These are phyloP conservation scores for Tiphia femorata DNA, from an alignment of 2,888 invertebrate species.

Conservation along the genomic window DNA sequence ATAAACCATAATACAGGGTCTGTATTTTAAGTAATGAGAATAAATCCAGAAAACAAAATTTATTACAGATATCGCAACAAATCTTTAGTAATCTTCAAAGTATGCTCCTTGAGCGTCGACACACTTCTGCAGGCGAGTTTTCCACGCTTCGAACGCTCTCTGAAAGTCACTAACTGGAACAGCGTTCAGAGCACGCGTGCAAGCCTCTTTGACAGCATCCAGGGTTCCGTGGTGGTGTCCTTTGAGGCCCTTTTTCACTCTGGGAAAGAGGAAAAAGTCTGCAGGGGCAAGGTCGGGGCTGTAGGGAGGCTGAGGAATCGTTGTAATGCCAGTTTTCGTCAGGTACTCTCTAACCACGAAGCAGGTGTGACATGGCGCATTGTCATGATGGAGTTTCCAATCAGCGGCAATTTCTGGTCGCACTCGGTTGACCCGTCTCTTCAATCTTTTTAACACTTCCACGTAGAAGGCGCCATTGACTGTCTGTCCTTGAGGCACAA, in stretches of 20 bases:
- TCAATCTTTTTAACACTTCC: neutral
- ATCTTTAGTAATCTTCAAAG: neutral
- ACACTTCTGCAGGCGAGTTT: neutral
- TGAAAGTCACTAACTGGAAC: too few species aligned
- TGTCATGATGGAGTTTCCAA: neutral
- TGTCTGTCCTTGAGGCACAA: neutral
- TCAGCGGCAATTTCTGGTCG: neutral
- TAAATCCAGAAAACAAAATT: too few species aligned
- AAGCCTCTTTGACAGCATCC: neutral
- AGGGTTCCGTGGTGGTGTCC: neutral
- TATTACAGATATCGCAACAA: too few species aligned
- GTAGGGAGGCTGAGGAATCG: neutral
- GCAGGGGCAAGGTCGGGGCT: neutral
- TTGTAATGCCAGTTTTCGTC: neutral
- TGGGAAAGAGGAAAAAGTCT: neutral
- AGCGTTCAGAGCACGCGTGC: neutral
- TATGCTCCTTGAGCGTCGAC: neutral
- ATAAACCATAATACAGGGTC: too few species aligned
- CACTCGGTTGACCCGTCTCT: neutral
- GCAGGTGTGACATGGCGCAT: neutral
- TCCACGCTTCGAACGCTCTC: neutral
- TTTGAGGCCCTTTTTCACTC: neutral
- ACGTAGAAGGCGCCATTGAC: conserved; percentile 1
- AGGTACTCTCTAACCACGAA: neutral
- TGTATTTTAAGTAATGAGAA: too few species aligned